Percentiles rank a stretch among this genome's conserved stretches.
Evolutionary conservation across 2,797 vertebrate genomes (phyloP).

Genomic region (Pipistrellus pygmaeus): DNA sequence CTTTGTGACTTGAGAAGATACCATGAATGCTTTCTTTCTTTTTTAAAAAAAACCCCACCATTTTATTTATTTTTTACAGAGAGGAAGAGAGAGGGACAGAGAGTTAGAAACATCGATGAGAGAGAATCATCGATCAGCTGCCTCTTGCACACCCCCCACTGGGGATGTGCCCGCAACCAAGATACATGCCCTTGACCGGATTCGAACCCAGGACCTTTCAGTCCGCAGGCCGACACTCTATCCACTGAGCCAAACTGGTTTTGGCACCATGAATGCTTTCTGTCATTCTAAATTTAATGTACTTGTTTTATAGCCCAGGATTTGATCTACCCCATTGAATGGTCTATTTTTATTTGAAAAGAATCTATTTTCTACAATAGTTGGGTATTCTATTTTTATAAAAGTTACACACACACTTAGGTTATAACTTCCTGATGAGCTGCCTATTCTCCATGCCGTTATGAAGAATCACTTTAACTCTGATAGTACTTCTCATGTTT

Average conservation of each 20-base stretch:
- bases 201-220: too few relatives aligned
- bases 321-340: neutral
- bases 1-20: neutral
- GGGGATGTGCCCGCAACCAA: too few relatives aligned
- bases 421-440: neutral
- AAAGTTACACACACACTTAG: slow-evolving; percentile 9
- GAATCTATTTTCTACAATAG: neutral
- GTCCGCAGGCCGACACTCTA: too few relatives aligned
- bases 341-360: neutral
- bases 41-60: too few relatives aligned
- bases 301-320: neutral
- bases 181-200: too few relatives aligned
- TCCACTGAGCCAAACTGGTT: too few relatives aligned
- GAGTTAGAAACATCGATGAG: too few relatives aligned
- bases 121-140: too few relatives aligned
- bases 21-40: neutral
- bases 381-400: neutral
- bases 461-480: neutral
- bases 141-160: too few relatives aligned
- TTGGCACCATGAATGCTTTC: neutral
- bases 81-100: too few relatives aligned
- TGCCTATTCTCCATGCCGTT: neutral
- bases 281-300: slow-evolving; percentile 38
- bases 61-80: too few relatives aligned
- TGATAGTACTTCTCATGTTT: neutral